Evolutionary conservation across 1,140 invertebrate genomes (phyloP).

Genomic region (Drosophila repletoides): DNA sequence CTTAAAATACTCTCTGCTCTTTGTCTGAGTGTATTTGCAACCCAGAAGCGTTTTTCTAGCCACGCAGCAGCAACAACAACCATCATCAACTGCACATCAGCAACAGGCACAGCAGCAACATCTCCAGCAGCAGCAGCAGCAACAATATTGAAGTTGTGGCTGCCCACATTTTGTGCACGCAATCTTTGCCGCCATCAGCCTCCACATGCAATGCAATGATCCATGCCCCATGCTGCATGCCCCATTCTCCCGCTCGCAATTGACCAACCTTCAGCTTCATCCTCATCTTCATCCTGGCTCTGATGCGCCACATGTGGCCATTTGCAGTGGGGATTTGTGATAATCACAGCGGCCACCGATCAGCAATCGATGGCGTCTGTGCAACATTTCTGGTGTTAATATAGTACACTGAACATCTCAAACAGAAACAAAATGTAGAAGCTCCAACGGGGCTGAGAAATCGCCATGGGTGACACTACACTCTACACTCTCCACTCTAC

Average conservation of each 20-base stretch:
- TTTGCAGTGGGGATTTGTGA: conserved; percentile 21
- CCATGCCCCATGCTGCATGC: background rate
- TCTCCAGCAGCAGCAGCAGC: conserved; percentile 2
- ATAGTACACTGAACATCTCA: background rate
- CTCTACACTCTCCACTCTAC: too few species aligned
- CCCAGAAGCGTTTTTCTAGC: conserved; percentile 47
- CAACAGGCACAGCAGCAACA: conserved; percentile 13
- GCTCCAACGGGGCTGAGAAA: conserved; percentile 19
- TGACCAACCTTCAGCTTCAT: background rate
- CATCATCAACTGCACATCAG: conserved; percentile 32
- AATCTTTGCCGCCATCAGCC: conserved; percentile 35
- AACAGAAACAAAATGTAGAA: conserved; percentile 37
- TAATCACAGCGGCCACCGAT: conserved; percentile 30
- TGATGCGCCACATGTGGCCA: conserved; percentile 38
- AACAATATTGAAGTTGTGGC: conserved; percentile 11
- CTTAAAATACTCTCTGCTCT: too few species aligned
- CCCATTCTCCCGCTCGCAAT: background rate
- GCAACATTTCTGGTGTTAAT: conserved; percentile 14
- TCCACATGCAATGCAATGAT: conserved; percentile 38
- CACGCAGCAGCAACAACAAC: conserved; percentile 22
- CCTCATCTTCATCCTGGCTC: background rate
- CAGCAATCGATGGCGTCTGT: conserved; percentile 22
- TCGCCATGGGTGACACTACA: conserved; percentile 39
- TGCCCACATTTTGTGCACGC: conserved; percentile 47
- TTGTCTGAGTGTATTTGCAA: too few species aligned